Base-by-base conservation (phyloP, 1,140 invertebrate genomes). In the Rhopalosiphum maidis region DNA sequence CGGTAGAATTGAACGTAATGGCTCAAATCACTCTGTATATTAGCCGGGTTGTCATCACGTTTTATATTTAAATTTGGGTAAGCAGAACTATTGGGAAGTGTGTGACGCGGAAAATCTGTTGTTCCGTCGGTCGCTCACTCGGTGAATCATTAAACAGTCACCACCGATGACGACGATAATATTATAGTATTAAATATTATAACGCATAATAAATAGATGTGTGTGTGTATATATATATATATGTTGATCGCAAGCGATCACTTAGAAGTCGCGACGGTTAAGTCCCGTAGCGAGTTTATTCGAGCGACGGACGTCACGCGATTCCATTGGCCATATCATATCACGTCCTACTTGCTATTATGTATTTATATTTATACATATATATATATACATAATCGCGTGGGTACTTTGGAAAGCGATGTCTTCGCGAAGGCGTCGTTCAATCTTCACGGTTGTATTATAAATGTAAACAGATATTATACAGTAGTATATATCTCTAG, bases 141-240 rank as follows among this genome's bases (percentile, higher is more conserved):
- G 60, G 15, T 68, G 60, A 68, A 68, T 68, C 60, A 68, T 68
- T n/a, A 77, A 77, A n/a, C 30, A 11, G 55, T 30, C 30, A 11
- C 9, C 30, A 30, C 18, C 30, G 60, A 35, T 11, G 15, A 77
- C 30, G 60, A 15, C 11, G 5, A n/a, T 77, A 77, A n/a, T 35
- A 77, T 35, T 77, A 77, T 77, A 18, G n/a, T 77, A 77, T 77
- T 77, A 77, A n/a, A 77, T 77, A 77, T 77, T 77, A 77, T n/a
- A 77, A 77, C 60, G n/a, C n/a, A n/a, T 30, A 30, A 60, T 60
- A 25, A 11, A 48, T 48, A 48, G 15, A n/a, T n/a, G n/a, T n/a
- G 18, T 51, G 8, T 55, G 11, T 68, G 4, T 68, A 68, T n/a
- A n/a, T 68, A 68, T 7, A 23, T 55, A 23, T 25, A 25, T 60